Base-by-base conservation (phyloP, 2,888 invertebrate genomes). In the Phyto melanocephala region DNA sequence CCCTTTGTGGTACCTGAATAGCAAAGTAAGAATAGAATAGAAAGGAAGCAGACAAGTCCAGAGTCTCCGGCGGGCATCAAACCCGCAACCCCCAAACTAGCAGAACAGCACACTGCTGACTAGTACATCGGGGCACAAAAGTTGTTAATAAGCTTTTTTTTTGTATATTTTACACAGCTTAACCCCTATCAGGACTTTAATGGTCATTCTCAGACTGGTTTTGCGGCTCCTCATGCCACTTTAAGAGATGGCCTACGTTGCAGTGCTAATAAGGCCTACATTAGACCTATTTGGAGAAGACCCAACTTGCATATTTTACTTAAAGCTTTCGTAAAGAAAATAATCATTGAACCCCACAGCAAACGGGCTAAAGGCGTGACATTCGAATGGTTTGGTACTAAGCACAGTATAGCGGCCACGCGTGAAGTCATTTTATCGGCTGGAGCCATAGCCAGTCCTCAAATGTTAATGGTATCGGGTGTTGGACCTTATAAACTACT, bases 341-440 rank as follows among this genome's bases (percentile, higher is more conserved):
- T 96, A 60, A 88, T 95, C 1, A 93, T 96, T 17, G 93, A 95
- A 86, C 88, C 91, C 0, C 89, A 92, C 20, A 90, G 93, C 0
- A 94, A 93, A 85, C 91, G 92, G 42, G 96, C 95, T 0, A 92
- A 93, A 47, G 95, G 95, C 0, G 95, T 96, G 0, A 89, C 92
- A 80, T 95, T 95, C 86, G 92, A 91, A n/a, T 81, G 86, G 10
- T 63, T 78, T 0, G 84, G 87, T 1, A 0, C 35, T 0, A 89
- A 93, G 54, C 37, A 86, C n/a, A 93, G 93, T 1, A 92, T 95
- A 0, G 92, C 91, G 82, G 95, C 95, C 0, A 92, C 92, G 8
- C 94, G 93, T 86, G 98, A 98, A 91, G 94, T 98, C 0, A 95
- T 99, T 81, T 89, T 99, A 45, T 95, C 96, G 17, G 96, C 96